Evolutionary conservation across 2,888 invertebrate species (phyloP), one percentile per base, ranked within the genome.

Genomic region (Pyrgus malvae): DNA sequence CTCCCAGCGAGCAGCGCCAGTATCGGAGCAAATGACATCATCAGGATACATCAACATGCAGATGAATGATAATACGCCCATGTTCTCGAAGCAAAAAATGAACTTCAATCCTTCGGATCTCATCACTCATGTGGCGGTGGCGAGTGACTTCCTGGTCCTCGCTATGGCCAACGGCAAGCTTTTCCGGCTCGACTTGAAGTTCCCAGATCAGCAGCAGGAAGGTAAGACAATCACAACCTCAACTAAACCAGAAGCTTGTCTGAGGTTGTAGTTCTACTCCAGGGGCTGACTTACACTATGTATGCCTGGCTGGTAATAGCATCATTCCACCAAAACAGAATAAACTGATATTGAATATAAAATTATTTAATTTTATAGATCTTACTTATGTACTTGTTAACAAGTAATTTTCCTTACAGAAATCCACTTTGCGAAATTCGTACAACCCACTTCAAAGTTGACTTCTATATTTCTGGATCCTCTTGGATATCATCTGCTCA

Each of bases 11-110:
- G 69, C 76, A n/a, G 81, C 80, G 45, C 77, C 80, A 23, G 72
- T 74, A n/a, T 58, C 79, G 0, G 87, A 85, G 58, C 80, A 87
- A 9, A 84, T 89, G 82, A 85, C 90, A 3, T 90, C 86, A 5
- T 91, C 91, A 1, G 91, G 91, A 1, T 91, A 91, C 61, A 90
- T 92, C 38, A 91, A 82, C 56, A 88, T 91, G 83, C 84, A 90
- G 50, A 72, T 93, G 14, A 93, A 94, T 67, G 94, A 95, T 67
- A 96, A 96, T 62, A 91, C 93, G 12, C 96, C 97, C 6, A 97
- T 98, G 78, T 98, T 98, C 79, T 94, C 93, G 25, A 97, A 96
- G 78, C 94, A 95, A 62, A 95, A 94, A 79, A 95, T 96, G 82
- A 94, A 94, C 67, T 93, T 96, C 62, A 93, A 93, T 57, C 95